These are phyloP conservation scores for Chlorocebus sabaeus DNA, from an alignment of 2,113 vertebrate genomes.

Conservation along the genomic window DNA sequence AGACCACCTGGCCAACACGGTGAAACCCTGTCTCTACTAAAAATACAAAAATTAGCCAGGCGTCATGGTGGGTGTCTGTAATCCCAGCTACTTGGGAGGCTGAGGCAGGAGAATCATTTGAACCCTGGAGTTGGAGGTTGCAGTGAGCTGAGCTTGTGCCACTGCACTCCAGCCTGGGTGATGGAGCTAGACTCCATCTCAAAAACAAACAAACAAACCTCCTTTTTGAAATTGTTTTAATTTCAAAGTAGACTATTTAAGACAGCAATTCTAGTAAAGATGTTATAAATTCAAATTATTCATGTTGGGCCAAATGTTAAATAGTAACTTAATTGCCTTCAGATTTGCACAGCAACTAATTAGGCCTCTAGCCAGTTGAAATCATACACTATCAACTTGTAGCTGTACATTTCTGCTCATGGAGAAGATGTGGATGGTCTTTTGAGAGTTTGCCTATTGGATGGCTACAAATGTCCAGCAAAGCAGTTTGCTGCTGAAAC, in stretches of 20 bases:
- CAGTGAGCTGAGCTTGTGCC: no score
- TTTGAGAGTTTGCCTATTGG: not conserved
- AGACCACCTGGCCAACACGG: no score
- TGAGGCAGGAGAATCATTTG: no score
- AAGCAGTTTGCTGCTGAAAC: not conserved
- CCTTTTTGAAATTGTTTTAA: constrained; percentile 48
- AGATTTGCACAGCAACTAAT: constrained; percentile 66
- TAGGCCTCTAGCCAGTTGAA: constrained; percentile 57
- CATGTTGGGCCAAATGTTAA: constrained; percentile 70
- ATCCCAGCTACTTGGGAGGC: no score
- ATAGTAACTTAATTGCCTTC: constrained; percentile 68
- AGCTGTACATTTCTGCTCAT: not conserved
- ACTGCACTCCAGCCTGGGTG: no score
- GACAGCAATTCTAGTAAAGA: constrained; percentile 36
- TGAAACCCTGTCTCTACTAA: no score
- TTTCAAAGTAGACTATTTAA: constrained; percentile 55
- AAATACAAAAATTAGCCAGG: no score
- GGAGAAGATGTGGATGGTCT: not conserved
- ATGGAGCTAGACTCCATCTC: no score
- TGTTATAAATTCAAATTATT: constrained; percentile 63
- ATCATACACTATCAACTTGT: not conserved
- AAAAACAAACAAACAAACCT: no score
- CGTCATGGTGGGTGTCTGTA: no score
- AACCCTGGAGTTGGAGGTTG: no score
- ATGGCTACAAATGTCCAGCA: not conserved